Evolutionary conservation across 2,888 invertebrate genomes (phyloP), one percentile per base, ranked within the genome.

Genomic region (Drosophila hawaiiensis): DNA sequence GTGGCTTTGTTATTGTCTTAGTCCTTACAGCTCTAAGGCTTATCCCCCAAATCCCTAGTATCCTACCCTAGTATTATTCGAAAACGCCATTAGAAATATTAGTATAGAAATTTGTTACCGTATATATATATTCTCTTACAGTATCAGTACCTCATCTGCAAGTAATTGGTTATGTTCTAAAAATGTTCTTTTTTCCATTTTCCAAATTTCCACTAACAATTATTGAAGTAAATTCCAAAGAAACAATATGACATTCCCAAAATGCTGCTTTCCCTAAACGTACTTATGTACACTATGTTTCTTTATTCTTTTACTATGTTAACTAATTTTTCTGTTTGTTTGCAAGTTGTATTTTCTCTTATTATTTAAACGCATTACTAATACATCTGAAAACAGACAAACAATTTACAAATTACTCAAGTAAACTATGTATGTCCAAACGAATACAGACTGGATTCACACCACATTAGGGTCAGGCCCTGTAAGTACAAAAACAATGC

Each of bases 221-320:
- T 56, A 35, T 54, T 68, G 19, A 39, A 65, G 56, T 60, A 33
- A 58, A 66, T 68, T 63, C 67, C 39, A 89, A 86, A 73, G 76
- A 89, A 81, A 78, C 69, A 65, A n/a, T 87, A 89, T 77, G 83
- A 87, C 83, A 80, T 80, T 87, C 87, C 89, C 80, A 56, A 66
- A 71, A 73, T 73, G 89, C 86, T 73, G 86, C 89, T 81, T 78
- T 64, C 72, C 41, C 59, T 39, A 71, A 10, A 64, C 37, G 29
- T 14, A n/a, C 19, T 50, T 49, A 25, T 56, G 33, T 37, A 4
- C 5, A 43, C 37, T 49, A 53, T 62, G 43, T 14, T 31, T 33
- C 63, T 35, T 31, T 35, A 22, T 65, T 35, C 19, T 29, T 22
- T 63, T 28, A n/a, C 47, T 50, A n/a, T 65, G 60, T 61, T 49